Base-by-base conservation (phyloP, 2,797 vertebrate species). In the Gouania willdenowi region DNA sequence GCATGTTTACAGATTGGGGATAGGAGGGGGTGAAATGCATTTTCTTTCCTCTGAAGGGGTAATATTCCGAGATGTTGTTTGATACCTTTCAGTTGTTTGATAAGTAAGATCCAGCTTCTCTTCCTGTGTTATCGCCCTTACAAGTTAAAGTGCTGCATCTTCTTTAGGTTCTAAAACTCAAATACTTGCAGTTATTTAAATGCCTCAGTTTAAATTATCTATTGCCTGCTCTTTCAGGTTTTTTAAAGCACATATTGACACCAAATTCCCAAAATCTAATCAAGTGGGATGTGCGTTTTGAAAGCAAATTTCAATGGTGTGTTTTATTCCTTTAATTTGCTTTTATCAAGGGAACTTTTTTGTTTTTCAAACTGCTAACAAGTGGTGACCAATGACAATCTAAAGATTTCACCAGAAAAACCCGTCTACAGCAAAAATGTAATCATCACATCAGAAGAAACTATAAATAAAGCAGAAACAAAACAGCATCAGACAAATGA, bases 41-140 rank as follows among this genome's bases (percentile, higher is more conserved):
- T 68, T n/a, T 75, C 47, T 44, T 43, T 77, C 78, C 68, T 76
- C 77, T 66, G 41, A 79, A 52, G 75, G 68, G 34, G 75, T 66
- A 82, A 86, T 89, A 87, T 87, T 86, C 82, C 81, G 66, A 79
- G 66, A 79, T 80, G 82, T 86, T 87, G 76, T 77, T 82, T 81
- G 73, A 81, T n/a, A 79, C 73, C 48, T 83, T 75, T 81, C 77
- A 77, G 66, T 14, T 28, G 44, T 62, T 58, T 62, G 71, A 77
- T 85, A 66, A 83, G 66, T 68, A 61, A 80, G 73, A 83, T 78
- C 73, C 22, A 57, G 48, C 33, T 20, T 30, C 8, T 6, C 8
- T 41, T 20, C 14, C n/a, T n/a, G n/a, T n/a, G n/a, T n/a, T n/a
- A n/a, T n/a, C n/a, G n/a, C n/a, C n/a, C n/a, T n/a, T n/a, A n/a